Evolutionary conservation across 1,140 invertebrate species (phyloP), one percentile per base, ranked within the genome.

Genomic region (Aphaenogaster rudis): DNA sequence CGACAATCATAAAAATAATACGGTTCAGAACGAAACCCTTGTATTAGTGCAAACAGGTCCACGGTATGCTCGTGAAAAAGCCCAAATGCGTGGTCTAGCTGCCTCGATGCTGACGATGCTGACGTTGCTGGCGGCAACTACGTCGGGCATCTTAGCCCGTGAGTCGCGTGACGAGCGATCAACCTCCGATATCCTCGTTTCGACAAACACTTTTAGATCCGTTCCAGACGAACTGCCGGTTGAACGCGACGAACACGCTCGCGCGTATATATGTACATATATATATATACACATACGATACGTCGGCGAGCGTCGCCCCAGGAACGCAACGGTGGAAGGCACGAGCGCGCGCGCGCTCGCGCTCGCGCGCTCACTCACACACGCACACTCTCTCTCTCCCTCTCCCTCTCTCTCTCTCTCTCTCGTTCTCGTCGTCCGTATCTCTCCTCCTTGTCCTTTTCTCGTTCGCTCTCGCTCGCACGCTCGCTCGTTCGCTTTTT

Each of bases 221-320:
- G 52, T 78, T 66, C 28, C 78, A 72, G 71, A 36, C 28, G 50
- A 80, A 9, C 28, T 28, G 86, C 89, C 79, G 82, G 88, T 79
- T 69, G 11, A 67, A 82, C 69, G 72, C 88, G 87, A 90, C 81
- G 72, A 86, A 3, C 63, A 66, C 57, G 45, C 28, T 64, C 63
- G 42, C 76, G 8, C 9, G 13, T 7, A 28, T 21, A 28, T 17
- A 15, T 15, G 21, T 69, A 3, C 39, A 5, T 50, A 17, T 9
- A 66, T 17, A 66, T 17, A 28, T 28, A 28, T 0, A 28, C 28
- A 28, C 28, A 66, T 17, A 52, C n/a, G 33, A 17, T n/a, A 36
- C 45, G 39, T 91, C 91, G 91, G 92, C 92, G 86, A 92, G 90
- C 92, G 91, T 93, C 91, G 90, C 88, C 92, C 88, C 91, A 91